Base-by-base conservation (phyloP, 2,888 invertebrate species). In the Bombylius discolor region DNA sequence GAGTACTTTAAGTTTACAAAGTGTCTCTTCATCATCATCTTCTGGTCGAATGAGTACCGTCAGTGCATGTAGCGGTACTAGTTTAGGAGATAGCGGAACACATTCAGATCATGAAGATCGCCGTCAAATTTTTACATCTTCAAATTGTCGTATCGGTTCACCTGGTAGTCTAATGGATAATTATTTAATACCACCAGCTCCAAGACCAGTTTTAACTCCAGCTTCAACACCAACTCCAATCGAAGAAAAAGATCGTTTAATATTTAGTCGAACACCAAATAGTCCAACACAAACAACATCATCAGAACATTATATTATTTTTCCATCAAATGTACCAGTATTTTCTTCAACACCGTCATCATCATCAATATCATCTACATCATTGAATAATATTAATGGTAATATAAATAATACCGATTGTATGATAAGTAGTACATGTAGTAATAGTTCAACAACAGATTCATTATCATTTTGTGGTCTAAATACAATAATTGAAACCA, bases 51-150 rank as follows among this genome's bases (percentile, higher is more conserved):
- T 89, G 69, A 90, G 90, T 65, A 89, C 87, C 4, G 85, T 85
- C 11, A 81, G 81, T 64, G 79, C 77, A 32, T 78, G 79, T 62
- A 89, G 89, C 64, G 88, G 86, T 5, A 83, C 85, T 42, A 89
- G 89, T 64, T 77, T 87, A 0, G 88, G 87, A 0, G 91, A 91
- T 65, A 89, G 88, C 66, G 89, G 90, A 55, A 87, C 89, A 0
- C 89, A 89, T 67, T 90, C 90, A 0, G 90, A 90, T 69, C 82
- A 83, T 54, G 90, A 90, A 60, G 89, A 89, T 55, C 81, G 87
- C 60, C 67, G 73, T 23, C 59, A 58, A 49, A 52, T 57, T 7
- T 58, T 57, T 54, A 56, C 48, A 6, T 52, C 51, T 7, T 42
- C 14, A 66, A 62, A 52, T 42, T 72, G 70, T 53, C 69, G 72